Base-by-base conservation (phyloP, 2,888 invertebrate species). In the Caenorhabditis sp. region DNA sequence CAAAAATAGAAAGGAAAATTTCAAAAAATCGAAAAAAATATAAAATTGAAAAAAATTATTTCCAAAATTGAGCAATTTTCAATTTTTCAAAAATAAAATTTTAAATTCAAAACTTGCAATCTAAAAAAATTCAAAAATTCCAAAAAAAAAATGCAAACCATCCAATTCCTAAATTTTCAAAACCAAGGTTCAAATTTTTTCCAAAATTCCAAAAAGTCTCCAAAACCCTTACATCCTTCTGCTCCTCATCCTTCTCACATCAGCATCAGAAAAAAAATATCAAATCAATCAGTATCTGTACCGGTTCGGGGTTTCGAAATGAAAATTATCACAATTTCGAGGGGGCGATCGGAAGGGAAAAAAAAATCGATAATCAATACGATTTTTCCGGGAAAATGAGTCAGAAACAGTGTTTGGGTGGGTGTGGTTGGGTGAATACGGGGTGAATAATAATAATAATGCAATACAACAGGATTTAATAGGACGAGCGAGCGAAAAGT, bases 281-380 rank as follows among this genome's bases (percentile, higher is more conserved):
- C 18, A 58, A 56, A 44, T n/a, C n/a, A 24, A 56, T 44, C 11
- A 44, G 44, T 32, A 15, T 24, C 22, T 47, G 26, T 37, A 55
- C 56, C 58, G 50, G 51, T 64, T 18, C n/a, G n/a, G n/a, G 3
- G 22, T 18, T 13, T 28, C 26, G 64, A 77, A 55, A 61, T 68
- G 76, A 68, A 62, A 69, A 53, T 47, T 40, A 77, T 77, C 76
- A 77, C 76, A 62, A 62, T 68, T 62, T 62, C 67, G 68, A 28
- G 58, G 56, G 65, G 62, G 44, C n/a, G n/a, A n/a, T 50, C 32
- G 55, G 24, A 53, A 24, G 13, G 58, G 65, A 40, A 47, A 37
- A 51, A 76, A 50, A 60, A 26, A 32, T 35, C 40, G 55, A 28
- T 47, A 55, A 32, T 32, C 32, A 32, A 32, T 32, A n/a, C n/a